Evolutionary conservation across 2,113 vertebrate genomes (phyloP).

Genomic region (Tragelaphus scriptus): DNA sequence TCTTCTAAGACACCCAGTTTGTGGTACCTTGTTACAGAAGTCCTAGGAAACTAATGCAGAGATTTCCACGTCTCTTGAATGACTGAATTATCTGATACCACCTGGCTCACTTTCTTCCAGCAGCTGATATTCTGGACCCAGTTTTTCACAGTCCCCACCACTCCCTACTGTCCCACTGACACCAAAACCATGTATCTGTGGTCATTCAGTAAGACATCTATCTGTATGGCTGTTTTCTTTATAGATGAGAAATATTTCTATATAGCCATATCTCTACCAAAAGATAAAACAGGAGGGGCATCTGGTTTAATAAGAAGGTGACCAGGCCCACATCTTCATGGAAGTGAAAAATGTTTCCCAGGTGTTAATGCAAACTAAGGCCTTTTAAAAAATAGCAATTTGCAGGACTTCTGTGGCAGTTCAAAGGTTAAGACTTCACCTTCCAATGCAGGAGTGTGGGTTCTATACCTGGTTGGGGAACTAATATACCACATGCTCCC

Average conservation of each 20-base stretch:
- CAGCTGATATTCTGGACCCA: too few species aligned
- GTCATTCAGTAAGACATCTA: background rate
- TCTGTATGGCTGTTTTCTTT: background rate
- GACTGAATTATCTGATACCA: background rate
- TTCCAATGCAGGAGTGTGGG: background rate
- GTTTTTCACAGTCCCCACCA: background rate
- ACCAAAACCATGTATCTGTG: fast-evolving
- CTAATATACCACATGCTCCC: background rate
- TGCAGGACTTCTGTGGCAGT: background rate
- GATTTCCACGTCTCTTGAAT: background rate
- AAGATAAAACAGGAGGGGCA: background rate
- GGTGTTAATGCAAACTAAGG: fast-evolving
- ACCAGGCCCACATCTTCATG: background rate
- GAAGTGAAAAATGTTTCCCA: background rate
- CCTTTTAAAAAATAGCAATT: background rate
- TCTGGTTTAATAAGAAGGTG: background rate
- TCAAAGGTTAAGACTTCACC: background rate
- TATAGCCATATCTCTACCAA: fast-evolving
- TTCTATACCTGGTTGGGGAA: background rate
- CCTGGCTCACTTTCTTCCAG: background rate
- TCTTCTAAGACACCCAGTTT: background rate
- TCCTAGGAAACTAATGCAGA: background rate
- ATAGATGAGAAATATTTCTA: background rate
- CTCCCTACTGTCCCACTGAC: background rate
- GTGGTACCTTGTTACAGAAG: background rate